Percentiles rank a stretch among this genome's conserved stretches.
phyloP scores from a whole-genome alignment of 2,888 invertebrate genomes.

The Elysia crispata region DNA sequence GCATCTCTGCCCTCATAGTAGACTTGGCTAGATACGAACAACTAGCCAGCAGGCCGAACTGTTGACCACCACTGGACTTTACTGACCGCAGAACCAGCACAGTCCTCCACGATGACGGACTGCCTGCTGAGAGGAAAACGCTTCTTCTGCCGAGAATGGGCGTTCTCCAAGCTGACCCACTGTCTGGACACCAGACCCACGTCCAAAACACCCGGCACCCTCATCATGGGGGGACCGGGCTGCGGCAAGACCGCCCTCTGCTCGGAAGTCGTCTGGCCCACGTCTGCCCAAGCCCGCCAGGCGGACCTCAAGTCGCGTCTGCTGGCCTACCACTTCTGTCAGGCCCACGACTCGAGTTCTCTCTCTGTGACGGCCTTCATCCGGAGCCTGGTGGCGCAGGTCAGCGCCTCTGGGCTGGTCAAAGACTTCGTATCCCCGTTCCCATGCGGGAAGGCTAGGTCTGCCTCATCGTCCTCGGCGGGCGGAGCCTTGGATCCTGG shows the following conservation, averaged over 20 bases:
- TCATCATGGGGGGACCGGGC: constrained; percentile 93
- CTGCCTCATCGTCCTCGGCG: too few species aligned
- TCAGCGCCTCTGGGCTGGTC: constrained; percentile 1
- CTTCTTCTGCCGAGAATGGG: constrained; percentile 96
- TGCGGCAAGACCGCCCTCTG: constrained; percentile 89
- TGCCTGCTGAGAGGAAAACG: constrained; percentile 71
- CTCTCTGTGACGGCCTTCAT: constrained; percentile 91
- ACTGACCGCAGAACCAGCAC: too few species aligned
- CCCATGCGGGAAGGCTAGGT: too few species aligned
- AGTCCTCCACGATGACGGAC: constrained; percentile 63
- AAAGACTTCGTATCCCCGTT: constrained; percentile 35
- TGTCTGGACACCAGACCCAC: constrained; percentile 91
- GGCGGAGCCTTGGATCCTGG: too few species aligned
- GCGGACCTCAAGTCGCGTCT: constrained; percentile 85
- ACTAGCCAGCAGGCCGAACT: too few species aligned
- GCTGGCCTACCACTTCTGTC: constrained; percentile 89
- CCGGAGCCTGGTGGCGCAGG: constrained; percentile 80
- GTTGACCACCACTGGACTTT: too few species aligned
- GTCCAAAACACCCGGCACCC: constrained; percentile 88
- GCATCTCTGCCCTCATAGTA: too few species aligned
- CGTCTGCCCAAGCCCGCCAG: constrained; percentile 81
- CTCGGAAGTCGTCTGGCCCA: constrained; percentile 82
- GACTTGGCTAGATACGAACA: too few species aligned
- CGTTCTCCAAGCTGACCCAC: constrained; percentile 93
- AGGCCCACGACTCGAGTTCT: constrained; percentile 80